These are phyloP conservation scores for Ectemnius lituratus DNA, from an alignment of 2,888 invertebrate genomes.

Conservation along the genomic window DNA sequence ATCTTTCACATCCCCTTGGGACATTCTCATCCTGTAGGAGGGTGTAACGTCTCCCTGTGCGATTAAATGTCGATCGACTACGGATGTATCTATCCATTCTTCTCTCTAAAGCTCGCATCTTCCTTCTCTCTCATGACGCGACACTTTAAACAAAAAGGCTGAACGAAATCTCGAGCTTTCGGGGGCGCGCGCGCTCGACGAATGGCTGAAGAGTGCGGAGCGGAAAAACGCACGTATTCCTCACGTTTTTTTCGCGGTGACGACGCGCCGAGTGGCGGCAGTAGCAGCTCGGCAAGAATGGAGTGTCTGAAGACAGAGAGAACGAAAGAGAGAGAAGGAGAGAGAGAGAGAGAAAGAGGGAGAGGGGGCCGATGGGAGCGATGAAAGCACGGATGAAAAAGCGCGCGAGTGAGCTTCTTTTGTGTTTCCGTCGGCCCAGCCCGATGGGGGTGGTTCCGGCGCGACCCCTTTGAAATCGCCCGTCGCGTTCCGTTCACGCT, in stretches of 20 bases:
- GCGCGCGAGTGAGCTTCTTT: constrained; percentile 1
- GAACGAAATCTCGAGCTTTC: no score
- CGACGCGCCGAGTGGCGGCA: no score
- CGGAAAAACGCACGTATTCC: no score
- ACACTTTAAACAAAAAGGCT: no score
- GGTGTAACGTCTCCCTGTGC: constrained; percentile 21
- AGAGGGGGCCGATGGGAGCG: not conserved
- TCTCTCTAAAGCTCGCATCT: no score
- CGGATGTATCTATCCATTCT: no score
- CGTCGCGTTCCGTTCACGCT: not conserved
- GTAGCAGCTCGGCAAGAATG: no score
- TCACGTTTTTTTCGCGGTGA: no score
- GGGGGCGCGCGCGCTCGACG: no score
- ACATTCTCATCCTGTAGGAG: constrained; percentile 18
- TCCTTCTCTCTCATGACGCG: no score
- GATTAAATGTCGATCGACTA: constrained; percentile 1
- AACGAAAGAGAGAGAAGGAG: not conserved
- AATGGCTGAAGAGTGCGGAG: no score
- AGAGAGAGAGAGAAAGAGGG: not conserved
- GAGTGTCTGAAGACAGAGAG: not conserved
- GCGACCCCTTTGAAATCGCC: constrained; percentile 4
- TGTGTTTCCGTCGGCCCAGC: not conserved
- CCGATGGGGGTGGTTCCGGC: constrained; percentile 4
- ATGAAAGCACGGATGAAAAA: constrained; percentile 6
- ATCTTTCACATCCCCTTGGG: constrained; percentile 37